Conservation (phyloP, 2,113 vertebrate genomes). For the Phasianus colchicus region DNA sequence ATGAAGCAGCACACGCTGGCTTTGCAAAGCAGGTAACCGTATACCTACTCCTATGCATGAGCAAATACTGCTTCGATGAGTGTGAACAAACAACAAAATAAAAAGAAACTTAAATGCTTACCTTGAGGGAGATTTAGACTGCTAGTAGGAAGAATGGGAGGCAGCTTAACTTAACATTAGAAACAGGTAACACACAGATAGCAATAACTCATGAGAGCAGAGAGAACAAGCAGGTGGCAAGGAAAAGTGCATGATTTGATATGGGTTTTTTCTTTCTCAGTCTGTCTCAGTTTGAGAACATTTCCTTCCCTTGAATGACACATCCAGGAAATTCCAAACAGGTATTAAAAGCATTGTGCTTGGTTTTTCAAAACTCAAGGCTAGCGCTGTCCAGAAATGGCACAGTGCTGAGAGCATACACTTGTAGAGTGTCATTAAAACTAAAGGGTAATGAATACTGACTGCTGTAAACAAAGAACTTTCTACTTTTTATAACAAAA, state of each 20-base stretch:
- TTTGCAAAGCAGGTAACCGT: slow-evolving; percentile 57
- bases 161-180: background rate
- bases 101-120: background rate
- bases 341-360: background rate
- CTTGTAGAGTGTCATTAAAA: background rate
- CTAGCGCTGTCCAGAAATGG: slow-evolving; percentile 22
- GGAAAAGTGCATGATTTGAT: background rate
- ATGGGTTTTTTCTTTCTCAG: background rate
- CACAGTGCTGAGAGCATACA: background rate
- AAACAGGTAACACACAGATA: background rate
- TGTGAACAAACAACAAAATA: slow-evolving; percentile 8
- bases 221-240: background rate
- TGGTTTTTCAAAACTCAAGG: slow-evolving; percentile 22
- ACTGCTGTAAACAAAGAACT: background rate
- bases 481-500: background rate
- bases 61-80: background rate
- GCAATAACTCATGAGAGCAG: background rate
- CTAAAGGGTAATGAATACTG: background rate
- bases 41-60: background rate
- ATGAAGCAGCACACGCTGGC: background rate
- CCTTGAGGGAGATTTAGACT: background rate
- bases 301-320: background rate
- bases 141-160: background rate
- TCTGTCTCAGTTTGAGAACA: background rate
- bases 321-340: background rate